Base-by-base conservation (phyloP, 2,797 vertebrate species). In the Rhinichthys osculus region DNA sequence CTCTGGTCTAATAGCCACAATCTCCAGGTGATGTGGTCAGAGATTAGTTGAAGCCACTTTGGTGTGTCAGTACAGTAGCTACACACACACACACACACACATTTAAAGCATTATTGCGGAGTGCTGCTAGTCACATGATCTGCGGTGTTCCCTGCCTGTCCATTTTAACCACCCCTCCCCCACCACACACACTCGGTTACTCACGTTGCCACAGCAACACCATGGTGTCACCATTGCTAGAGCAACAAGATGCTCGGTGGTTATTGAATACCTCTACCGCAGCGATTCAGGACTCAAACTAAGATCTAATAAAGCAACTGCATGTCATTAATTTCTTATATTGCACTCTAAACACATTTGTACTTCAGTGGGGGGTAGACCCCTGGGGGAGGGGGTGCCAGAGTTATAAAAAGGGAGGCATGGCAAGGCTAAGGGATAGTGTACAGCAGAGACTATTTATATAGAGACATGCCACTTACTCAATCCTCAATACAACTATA, bases 191-290 rank as follows among this genome's bases (percentile, higher is more conserved):
- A 89, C 92, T 91, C 92, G 90, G 91, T 92, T 93, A 91, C 91
- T 72, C 87, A 50, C 82, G 93, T 95, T 94, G 89, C 92, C 92
- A 90, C 90, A 90, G 91, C 90, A 89, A 95, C 86, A 13, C 81
- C 82, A 87, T 89, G 91, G 90, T 74, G 54, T 93, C 89, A 92
- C 81, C 83, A 90, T 90, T 33, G 5, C 82, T 64, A 54, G 44
- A 84, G 86, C 81, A 82, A 87, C 85, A 27, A 47, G 62, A 89
- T 77, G 81, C 86, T 86, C 21, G 10, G 54, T 64, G 70, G 78
- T 78, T 89, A 86, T 82, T 78, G 82, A 64, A 73, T 74, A 59
- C 76, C 38, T 69, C 35, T 50, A 64, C 42, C 67, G 11, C 74
- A 79, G 80, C 57, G 52, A 85, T 87, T 88, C 87, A 87, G 85